phyloP scores from a whole-genome alignment of 1,140 invertebrate species.

The Formica exsecta region DNA sequence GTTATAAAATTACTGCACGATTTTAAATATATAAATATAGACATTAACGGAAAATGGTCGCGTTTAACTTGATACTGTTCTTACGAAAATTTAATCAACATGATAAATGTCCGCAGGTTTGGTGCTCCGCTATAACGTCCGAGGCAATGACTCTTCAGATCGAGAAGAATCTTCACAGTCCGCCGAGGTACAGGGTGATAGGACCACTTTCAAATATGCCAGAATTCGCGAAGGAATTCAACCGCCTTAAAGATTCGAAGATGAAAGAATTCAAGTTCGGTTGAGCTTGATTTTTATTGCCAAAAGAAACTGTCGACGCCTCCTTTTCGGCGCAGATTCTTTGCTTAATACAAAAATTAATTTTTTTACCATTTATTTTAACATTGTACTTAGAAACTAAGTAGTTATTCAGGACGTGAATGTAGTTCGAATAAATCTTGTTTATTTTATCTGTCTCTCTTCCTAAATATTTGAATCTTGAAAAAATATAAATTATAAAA shows the following conservation, averaged over 20 bases:
- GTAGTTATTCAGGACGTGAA: too few species aligned
- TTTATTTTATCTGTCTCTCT: background rate
- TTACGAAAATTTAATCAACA: background rate
- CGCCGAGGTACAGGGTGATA: conserved; percentile 93
- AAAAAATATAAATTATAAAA: background rate
- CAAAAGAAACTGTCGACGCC: background rate
- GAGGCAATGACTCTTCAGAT: conserved; percentile 92
- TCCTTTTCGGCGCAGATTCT: background rate
- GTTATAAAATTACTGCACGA: background rate
- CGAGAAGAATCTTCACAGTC: conserved; percentile 94
- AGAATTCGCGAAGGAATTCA: conserved; percentile 95
- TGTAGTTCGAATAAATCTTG: background rate
- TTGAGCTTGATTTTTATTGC: background rate
- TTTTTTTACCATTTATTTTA: background rate
- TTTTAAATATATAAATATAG: background rate
- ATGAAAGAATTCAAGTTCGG: conserved; percentile 90
- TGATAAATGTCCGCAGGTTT: conserved; percentile 88
- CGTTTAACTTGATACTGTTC: background rate
- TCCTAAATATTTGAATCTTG: background rate
- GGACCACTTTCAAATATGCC: conserved; percentile 94
- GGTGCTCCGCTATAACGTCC: conserved; percentile 94
- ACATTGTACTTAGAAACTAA: background rate
- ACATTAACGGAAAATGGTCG: background rate
- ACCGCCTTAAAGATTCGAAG: conserved; percentile 91
- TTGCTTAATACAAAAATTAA: background rate